phyloP scores from a whole-genome alignment of 2,888 invertebrate species.

The Elegia similella region DNA sequence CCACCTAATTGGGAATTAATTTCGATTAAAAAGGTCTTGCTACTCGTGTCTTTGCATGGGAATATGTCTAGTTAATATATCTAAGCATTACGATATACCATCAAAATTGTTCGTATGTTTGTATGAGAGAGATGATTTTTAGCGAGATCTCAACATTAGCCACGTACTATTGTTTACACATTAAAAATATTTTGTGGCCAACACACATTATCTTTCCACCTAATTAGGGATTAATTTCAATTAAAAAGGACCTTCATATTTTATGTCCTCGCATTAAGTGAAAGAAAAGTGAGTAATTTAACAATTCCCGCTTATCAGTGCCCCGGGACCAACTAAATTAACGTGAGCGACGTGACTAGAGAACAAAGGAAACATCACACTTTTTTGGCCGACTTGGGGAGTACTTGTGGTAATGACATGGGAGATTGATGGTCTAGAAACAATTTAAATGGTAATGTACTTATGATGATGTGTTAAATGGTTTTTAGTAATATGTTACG shows the following conservation, averaged over 20 bases:
- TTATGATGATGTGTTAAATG: neutral
- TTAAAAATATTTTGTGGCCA: no score
- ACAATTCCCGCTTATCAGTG: slow-evolving; percentile 52
- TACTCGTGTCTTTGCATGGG: no score
- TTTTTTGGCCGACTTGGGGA: slow-evolving; percentile 9
- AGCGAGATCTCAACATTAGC: no score
- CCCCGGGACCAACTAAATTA: slow-evolving; percentile 30
- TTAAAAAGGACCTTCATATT: slow-evolving; percentile 4
- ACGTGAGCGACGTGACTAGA: slow-evolving; percentile 1
- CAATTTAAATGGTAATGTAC: slow-evolving; percentile 7
- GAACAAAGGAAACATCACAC: slow-evolving; percentile 9
- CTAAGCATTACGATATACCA: no score
- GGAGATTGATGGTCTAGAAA: slow-evolving; percentile 7
- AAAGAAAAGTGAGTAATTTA: slow-evolving; percentile 44
- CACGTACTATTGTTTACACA: no score
- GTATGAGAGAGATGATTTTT: no score
- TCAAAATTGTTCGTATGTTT: no score
- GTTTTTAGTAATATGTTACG: no score
- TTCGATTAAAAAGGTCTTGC: no score
- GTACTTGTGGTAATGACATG: slow-evolving; percentile 10
- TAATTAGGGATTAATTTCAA: slow-evolving; percentile 11
- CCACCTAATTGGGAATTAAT: no score
- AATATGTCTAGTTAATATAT: no score
- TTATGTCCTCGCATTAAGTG: slow-evolving; percentile 3
- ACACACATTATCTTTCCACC: neutral